Percentiles rank a stretch among this genome's conserved stretches.
phyloP scores from a whole-genome alignment of 2,888 invertebrate species.

The Pantelozetes paolii region DNA sequence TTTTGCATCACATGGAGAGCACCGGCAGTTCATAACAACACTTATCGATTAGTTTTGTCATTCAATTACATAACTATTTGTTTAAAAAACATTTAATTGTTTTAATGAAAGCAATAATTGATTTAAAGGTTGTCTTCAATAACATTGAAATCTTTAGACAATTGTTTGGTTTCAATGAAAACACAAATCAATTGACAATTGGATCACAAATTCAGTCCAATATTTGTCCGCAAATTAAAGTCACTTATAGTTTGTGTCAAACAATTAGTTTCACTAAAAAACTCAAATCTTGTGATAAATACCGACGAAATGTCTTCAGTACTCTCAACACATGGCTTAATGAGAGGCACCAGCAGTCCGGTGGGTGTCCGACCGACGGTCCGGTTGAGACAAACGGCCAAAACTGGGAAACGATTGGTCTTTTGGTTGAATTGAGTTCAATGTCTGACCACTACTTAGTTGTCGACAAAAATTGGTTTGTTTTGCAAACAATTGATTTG shows the following conservation, averaged over 20 bases:
- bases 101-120: background rate
- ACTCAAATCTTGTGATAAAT: background rate
- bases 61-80: too few species aligned
- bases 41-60: too few species aligned
- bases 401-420: background rate
- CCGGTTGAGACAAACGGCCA: background rate
- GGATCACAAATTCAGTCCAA: background rate
- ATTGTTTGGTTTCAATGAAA: background rate
- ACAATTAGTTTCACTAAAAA: background rate
- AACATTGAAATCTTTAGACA: background rate
- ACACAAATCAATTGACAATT: background rate
- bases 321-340: background rate
- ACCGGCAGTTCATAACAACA: too few species aligned
- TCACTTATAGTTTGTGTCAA: background rate
- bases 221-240: background rate
- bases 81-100: background rate
- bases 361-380: too few species aligned
- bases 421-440: background rate
- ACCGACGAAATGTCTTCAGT: background rate
- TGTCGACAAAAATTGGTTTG: slow-evolving; percentile 11
- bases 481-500: background rate
- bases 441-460: background rate
- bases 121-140: background rate
- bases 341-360: too few species aligned
- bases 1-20: too few species aligned